A percentile compares a stretch with the other conserved stretches of the same genome.
phyloP scores from a whole-genome alignment of 2,888 invertebrate species.

The Polyploca ridens region DNA sequence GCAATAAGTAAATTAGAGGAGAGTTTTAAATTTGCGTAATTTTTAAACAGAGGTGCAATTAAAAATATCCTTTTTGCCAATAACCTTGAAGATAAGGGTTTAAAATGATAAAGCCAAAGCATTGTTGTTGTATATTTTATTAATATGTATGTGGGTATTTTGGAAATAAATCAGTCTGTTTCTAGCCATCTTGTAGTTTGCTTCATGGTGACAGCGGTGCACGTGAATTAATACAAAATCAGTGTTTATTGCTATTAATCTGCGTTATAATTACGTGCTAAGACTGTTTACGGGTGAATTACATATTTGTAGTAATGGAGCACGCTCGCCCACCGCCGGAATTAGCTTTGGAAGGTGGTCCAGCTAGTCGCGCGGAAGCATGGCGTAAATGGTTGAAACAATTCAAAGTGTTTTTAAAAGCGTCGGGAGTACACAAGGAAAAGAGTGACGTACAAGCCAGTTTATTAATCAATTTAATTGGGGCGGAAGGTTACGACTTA shows the following conservation, averaged over 20 bases:
- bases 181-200: not conserved
- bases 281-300: too few species aligned
- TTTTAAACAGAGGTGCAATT: too few species aligned
- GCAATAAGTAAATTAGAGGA: too few species aligned
- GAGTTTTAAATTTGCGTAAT: too few species aligned
- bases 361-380: constrained; percentile 23
- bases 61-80: too few species aligned
- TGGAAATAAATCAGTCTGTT: too few species aligned
- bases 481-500: constrained; percentile 29
- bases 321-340: constrained; percentile 21
- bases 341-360: constrained; percentile 17
- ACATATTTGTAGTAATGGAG: constrained; percentile 17
- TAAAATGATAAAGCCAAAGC: too few species aligned
- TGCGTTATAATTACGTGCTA: not conserved
- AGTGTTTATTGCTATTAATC: not conserved
- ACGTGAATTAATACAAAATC: not conserved
- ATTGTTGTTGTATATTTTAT: too few species aligned
- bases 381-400: constrained; percentile 25
- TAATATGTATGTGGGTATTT: too few species aligned
- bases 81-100: too few species aligned
- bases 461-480: constrained; percentile 33
- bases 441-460: constrained; percentile 24
- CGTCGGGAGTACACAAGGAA: constrained; percentile 28
- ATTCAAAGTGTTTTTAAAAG: constrained; percentile 27
- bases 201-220: constrained; percentile 18